A percentile compares a stretch with the other conserved stretches of the same genome.
These are phyloP conservation scores for Poeciliopsis paucimaculata DNA, from an alignment of 2,797 vertebrate species.

Conservation along the genomic window DNA sequence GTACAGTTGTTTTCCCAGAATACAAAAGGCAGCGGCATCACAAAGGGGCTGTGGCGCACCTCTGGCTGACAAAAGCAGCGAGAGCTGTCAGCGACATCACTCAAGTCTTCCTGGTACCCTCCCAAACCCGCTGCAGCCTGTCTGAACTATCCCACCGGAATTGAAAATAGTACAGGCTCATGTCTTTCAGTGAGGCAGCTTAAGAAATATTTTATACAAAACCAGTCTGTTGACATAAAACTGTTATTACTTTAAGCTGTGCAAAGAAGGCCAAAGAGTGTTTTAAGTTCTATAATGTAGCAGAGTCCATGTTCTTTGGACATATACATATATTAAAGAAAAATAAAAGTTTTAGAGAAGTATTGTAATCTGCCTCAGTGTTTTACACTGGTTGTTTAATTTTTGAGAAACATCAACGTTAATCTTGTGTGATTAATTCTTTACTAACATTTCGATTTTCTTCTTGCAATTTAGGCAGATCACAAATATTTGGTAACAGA, in stretches of 20 bases:
- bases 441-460: neutral
- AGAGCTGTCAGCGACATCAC: constrained; percentile 81
- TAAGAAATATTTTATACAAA: constrained; percentile 72
- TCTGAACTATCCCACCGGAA: constrained; percentile 75
- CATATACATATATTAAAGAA: neutral
- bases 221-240: constrained; percentile 78
- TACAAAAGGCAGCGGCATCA: constrained; percentile 80
- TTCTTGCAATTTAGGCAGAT: neutral
- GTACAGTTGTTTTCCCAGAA: constrained; percentile 77
- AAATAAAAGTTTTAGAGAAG: neutral
- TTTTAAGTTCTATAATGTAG: neutral
- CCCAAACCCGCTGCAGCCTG: constrained; percentile 57
- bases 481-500: neutral
- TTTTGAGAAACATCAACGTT: neutral
- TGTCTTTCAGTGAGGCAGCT: constrained; percentile 72
- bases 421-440: neutral
- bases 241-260: constrained; percentile 71
- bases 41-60: constrained; percentile 69
- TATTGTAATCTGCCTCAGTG: neutral
- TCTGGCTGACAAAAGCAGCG: constrained; percentile 78
- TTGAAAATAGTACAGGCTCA: constrained; percentile 67
- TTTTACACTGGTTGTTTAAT: neutral
- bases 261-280: constrained; percentile 43
- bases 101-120: constrained; percentile 69
- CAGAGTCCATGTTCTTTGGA: neutral